Conservation (phyloP, 2,888 invertebrate species). For the Lamellibrachia satsuma region DNA sequence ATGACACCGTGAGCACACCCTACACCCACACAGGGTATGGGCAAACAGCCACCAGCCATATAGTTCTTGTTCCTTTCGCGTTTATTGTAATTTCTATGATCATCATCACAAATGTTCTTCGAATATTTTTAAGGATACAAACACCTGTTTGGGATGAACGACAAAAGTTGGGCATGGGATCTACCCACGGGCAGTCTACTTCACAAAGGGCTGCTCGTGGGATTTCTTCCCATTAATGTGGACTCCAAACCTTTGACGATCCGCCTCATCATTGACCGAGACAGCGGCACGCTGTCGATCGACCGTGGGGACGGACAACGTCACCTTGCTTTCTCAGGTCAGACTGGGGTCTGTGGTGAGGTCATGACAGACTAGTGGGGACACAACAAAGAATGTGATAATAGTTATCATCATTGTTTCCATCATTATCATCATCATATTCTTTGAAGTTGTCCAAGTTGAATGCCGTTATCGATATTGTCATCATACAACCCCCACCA, state of each 20-base stretch:
- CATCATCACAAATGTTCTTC: background rate
- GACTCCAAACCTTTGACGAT: background rate
- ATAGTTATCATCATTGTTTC: no score
- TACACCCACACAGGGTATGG: no score
- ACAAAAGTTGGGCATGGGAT: background rate
- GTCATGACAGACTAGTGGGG: no score
- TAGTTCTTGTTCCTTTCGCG: background rate
- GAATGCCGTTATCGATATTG: no score
- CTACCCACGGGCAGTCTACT: background rate
- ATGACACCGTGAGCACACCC: no score
- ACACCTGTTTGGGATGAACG: background rate
- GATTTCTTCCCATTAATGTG: conserved; percentile 8
- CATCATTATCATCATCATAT: no score
- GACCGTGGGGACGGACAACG: background rate
- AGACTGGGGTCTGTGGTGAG: background rate
- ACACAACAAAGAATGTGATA: no score
- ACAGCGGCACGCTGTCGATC: background rate
- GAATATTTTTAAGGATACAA: background rate
- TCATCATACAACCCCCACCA: no score
- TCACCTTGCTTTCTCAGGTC: background rate
- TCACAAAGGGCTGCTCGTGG: background rate
- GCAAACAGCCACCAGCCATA: no score
- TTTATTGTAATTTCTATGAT: background rate
- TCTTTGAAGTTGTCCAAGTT: no score
- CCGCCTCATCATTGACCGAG: background rate